A percentile compares a stretch with the other conserved stretches of the same genome.
These are phyloP conservation scores for Pseudonaja textilis DNA, from an alignment of 2,113 vertebrate genomes.

Conservation along the genomic window DNA sequence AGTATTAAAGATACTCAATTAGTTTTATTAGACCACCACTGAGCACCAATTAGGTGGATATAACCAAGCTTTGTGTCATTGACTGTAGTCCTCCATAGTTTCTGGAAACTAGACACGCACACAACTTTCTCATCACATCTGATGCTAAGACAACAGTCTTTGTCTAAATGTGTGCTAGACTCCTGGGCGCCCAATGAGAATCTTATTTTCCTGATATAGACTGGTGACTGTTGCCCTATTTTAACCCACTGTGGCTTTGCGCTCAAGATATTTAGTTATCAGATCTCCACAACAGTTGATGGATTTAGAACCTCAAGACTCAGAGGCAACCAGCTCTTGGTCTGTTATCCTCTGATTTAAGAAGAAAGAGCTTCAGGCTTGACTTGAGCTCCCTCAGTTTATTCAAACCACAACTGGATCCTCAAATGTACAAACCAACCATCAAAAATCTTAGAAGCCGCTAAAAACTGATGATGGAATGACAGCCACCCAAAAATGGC, in stretches of 20 bases:
- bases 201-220: not conserved
- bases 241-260: not conserved
- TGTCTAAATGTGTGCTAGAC: not conserved
- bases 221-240: not conserved
- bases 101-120: not conserved
- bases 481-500: not conserved
- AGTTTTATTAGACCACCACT: constrained; percentile 21
- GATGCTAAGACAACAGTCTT: not conserved
- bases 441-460: not conserved
- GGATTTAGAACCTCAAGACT: not conserved
- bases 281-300: not conserved
- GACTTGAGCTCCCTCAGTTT: not conserved
- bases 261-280: not conserved
- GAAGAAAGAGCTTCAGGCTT: not conserved
- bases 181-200: not conserved
- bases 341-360: not conserved
- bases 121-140: not conserved
- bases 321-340: not conserved
- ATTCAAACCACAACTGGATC: not conserved
- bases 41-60: not conserved
- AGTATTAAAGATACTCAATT: constrained; percentile 31
- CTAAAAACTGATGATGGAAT: not conserved
- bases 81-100: not conserved
- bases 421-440: not conserved
- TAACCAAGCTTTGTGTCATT: not conserved